phyloP scores from a whole-genome alignment of 2,113 vertebrate genomes.

The Edolisoma coerulescens region DNA sequence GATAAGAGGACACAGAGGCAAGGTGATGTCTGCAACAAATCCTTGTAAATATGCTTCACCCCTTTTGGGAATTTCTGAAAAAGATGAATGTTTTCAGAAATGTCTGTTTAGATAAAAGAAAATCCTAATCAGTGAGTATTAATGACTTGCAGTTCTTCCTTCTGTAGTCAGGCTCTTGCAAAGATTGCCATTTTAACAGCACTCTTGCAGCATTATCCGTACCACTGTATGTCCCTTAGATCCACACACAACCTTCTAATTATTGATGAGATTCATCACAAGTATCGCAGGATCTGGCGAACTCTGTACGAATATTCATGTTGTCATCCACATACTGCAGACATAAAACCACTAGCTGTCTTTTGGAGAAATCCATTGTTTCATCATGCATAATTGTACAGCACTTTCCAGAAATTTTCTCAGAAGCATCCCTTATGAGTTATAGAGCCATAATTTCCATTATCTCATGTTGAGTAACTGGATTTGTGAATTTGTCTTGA shows the following conservation, averaged over 20 bases:
- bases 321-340: conserved; percentile 39
- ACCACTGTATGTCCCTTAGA: not conserved
- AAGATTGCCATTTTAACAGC: not conserved
- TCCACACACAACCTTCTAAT: not conserved
- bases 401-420: conserved; percentile 66
- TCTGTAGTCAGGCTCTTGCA: not conserved
- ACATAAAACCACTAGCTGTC: conserved; percentile 37
- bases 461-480: conserved; percentile 69
- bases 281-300: not conserved
- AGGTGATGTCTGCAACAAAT: not conserved
- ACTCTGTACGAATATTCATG: conserved; percentile 22
- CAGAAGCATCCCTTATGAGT: conserved; percentile 58
- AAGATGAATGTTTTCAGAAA: not conserved
- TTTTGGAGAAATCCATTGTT: conserved; percentile 64
- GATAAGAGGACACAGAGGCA: not conserved
- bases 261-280: not conserved
- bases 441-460: conserved; percentile 61
- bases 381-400: conserved; percentile 53
- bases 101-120: not conserved
- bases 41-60: not conserved
- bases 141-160: not conserved
- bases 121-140: not conserved
- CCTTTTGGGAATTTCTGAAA: not conserved
- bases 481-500: conserved; percentile 65
- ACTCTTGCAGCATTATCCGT: not conserved